Evolutionary conservation across 2,888 invertebrate genomes (phyloP), one percentile per base, ranked within the genome.

Genomic region (Acrobasis repandana): DNA sequence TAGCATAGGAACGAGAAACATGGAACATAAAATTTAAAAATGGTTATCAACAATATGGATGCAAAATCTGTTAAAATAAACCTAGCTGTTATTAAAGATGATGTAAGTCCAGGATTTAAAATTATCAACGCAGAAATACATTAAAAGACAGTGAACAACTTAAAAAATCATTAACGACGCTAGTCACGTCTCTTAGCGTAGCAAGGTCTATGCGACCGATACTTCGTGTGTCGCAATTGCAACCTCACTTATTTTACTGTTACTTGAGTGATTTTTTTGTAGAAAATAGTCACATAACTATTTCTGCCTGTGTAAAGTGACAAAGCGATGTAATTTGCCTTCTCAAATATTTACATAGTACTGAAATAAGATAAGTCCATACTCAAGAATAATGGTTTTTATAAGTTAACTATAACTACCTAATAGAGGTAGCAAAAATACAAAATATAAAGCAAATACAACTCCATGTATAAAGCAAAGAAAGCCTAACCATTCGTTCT

Each of bases 111-210:
- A 54, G 36, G 16, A 28, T 54, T 36, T 36, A n/a, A 38, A 48
- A 58, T 47, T 16, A 36, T 38, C 11, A 43, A 38, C 50, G 67
- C 67, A 65, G 64, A 65, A 68, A 67, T 71, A 70, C 71, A 72
- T 71, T 75, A 72, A 75, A 74, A 76, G 74, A 68, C 74, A 70
- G 72, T 69, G 69, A 73, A 70, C 67, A 72, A 72, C 73, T 74
- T 76, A 68, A 72, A 75, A 77, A 74, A 71, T 69, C 71, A 77
- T 85, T 80, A 76, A 61, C 65, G 68, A 86, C 64, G 67, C 88
- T 65, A 77, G 82, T 88, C 90, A 88, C 90, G 90, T 88, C 71
- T 71, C 67, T 63, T 69, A 72, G 77, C 79, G 73, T 82, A 79
- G 83, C 87, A 80, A 84, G 83, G 82, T 82, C 84, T 84, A 78